Base-by-base conservation (phyloP, 2,797 vertebrate species). In the Pogonophryne albipinna region DNA sequence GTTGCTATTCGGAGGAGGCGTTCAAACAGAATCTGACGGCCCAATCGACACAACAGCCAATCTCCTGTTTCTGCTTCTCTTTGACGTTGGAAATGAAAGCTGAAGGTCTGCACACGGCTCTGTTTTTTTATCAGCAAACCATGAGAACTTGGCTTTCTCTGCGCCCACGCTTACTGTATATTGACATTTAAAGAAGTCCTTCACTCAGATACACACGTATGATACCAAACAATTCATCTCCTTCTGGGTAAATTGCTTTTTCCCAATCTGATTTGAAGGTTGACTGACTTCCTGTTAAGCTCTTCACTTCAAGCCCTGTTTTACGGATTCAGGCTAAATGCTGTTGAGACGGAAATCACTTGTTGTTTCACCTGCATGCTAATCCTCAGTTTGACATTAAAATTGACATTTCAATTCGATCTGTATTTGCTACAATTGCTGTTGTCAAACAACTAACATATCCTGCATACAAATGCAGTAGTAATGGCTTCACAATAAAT, bases 131-230 rank as follows among this genome's bases (percentile, higher is more conserved):
- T 87, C 77, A 71, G 68, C 56, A 6, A 11, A 62, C 56, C 58
- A 47, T n/a, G 53, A 52, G 62, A 59, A 67, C 49, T 23, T n/a
- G 14, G 44, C 46, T 73, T 51, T 49, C 50, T 60, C 50, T 27
- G 45, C 42, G 57, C 53, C 55, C 38, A 31, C 14, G 14, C 70
- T 73, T 72, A 6, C 42, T 16, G 42, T 61, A 42, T 34, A 42
- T 20, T 85, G 80, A 87, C 78, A 80, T 83, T 80, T 79, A 75
- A 72, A 80, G 84, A 45, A 57, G 78, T 74, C 34, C 66, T 62
- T 84, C 76, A 63, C 57, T 75, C 52, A 55, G 49, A 78, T 42
- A 19, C 46, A 47, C n/a, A 68, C 70, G 41, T n/a, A 31, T 55
- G 34, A 85, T 74, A 65, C 47, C 47, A 64, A 66, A 71, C 49